These are phyloP conservation scores for Prunella fulvescens DNA, from an alignment of 2,113 vertebrate genomes.

Conservation along the genomic window DNA sequence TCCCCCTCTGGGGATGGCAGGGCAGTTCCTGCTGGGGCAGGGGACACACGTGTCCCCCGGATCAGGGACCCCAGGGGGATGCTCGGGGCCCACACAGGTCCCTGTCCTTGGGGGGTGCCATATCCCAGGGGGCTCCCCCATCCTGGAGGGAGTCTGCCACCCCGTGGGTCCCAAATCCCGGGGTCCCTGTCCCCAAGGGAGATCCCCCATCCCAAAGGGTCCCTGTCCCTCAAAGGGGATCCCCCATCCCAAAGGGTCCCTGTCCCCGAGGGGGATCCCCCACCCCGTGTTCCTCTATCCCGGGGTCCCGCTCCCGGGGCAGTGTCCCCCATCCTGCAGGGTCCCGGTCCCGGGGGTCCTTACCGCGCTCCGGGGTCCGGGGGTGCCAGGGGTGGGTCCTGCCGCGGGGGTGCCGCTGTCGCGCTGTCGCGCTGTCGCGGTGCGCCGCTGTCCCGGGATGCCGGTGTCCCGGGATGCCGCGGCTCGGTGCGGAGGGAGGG, in stretches of 20 bases:
- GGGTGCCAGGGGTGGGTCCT: background rate
- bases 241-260: too few species aligned
- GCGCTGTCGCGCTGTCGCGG: background rate
- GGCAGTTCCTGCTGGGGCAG: background rate
- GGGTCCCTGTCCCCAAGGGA: background rate
- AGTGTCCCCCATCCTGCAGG: background rate
- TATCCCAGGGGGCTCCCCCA: background rate
- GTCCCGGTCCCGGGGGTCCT: background rate
- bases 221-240: background rate
- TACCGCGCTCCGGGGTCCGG: background rate
- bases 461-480: background rate
- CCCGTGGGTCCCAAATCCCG: background rate
- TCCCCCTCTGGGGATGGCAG: background rate
- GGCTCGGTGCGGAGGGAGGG: background rate
- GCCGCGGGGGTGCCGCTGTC: background rate
- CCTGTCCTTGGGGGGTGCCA: background rate
- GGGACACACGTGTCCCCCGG: background rate
- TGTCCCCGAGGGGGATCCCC: too few species aligned
- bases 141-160: background rate
- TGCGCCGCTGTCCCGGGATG: background rate
- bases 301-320: background rate
- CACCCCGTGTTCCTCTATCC: background rate
- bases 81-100: fast-evolving
- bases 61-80: background rate
- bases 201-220: background rate